Evolutionary conservation across 2,888 invertebrate genomes (phyloP).

Genomic region (Perdita meconis): DNA sequence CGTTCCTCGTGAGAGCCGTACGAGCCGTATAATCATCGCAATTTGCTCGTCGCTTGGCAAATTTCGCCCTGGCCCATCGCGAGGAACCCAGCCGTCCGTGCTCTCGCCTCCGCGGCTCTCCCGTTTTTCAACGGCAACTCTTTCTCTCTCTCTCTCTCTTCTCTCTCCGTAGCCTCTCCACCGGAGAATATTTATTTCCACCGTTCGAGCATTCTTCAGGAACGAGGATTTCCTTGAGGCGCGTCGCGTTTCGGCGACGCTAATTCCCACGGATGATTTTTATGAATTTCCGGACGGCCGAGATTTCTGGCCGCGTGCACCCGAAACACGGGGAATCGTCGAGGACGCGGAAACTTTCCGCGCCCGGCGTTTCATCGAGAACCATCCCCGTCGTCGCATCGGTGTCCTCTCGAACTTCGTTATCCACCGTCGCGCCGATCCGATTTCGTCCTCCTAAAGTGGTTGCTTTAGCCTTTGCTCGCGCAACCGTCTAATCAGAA

Average conservation of each 20-base stretch:
- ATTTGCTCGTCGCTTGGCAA: slow-evolving; percentile 51
- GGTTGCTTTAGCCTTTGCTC: slow-evolving; percentile 20
- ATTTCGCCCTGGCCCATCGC: slow-evolving; percentile 49
- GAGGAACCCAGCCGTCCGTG: slow-evolving; percentile 38
- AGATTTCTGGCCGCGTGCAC: not conserved
- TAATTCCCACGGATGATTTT: slow-evolving; percentile 35
- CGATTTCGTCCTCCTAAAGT: slow-evolving; percentile 25
- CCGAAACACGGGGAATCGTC: not conserved
- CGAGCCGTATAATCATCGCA: slow-evolving; percentile 52
- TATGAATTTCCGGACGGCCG: not conserved
- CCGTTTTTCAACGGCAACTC: not conserved
- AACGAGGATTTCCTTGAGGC: slow-evolving; percentile 1
- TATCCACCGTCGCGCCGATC: slow-evolving; percentile 23
- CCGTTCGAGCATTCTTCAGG: slow-evolving; percentile 40
- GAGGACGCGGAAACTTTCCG: slow-evolving; percentile 12
- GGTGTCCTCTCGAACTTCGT: slow-evolving; percentile 27
- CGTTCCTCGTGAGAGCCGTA: not conserved
- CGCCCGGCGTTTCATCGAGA: slow-evolving; percentile 17
- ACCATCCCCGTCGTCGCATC: slow-evolving; percentile 2
- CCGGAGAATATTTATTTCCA: slow-evolving; percentile 34
- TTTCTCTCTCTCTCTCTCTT: no score
- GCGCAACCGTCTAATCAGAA: slow-evolving; percentile 37
- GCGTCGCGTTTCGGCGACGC: not conserved
- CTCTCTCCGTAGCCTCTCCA: not conserved
- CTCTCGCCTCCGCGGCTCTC: slow-evolving; percentile 23